These are phyloP conservation scores for Hedya salicella DNA, from an alignment of 2,888 invertebrate genomes.

Conservation along the genomic window DNA sequence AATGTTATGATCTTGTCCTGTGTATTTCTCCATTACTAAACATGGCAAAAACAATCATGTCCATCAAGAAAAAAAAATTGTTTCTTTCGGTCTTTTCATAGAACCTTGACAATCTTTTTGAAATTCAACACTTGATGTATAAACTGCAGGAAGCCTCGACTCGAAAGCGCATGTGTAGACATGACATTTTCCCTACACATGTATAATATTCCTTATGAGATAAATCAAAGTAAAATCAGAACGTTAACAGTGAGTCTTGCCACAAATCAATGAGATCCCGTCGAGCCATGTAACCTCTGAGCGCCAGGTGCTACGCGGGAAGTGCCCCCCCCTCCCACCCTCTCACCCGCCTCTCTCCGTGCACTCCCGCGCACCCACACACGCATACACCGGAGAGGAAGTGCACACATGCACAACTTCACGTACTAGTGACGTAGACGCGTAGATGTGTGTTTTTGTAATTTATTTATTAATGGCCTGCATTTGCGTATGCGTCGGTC, in stretches of 20 bases:
- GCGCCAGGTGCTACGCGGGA: constrained; percentile 84
- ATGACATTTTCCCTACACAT: constrained; percentile 28
- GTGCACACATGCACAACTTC: constrained; percentile 53
- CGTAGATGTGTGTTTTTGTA: constrained; percentile 72
- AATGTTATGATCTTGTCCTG: no score
- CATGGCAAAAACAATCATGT: no score
- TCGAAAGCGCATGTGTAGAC: constrained; percentile 1
- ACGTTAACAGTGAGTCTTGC: constrained; percentile 68
- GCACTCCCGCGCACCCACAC: constrained; percentile 61
- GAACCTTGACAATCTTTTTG: no score
- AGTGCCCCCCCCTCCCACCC: constrained; percentile 59
- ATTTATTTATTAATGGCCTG: constrained; percentile 81
- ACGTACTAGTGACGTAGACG: constrained; percentile 59
- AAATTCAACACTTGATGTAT: constrained; percentile 11
- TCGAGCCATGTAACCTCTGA: constrained; percentile 74
- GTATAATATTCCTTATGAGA: constrained; percentile 30
- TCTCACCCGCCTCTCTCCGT: constrained; percentile 48
- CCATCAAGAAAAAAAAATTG: no score
- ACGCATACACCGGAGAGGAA: constrained; percentile 61
- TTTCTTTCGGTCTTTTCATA: no score
- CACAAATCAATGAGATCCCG: constrained; percentile 80
- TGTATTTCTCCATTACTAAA: no score
- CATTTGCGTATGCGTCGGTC: constrained; percentile 76
- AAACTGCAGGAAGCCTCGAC: constrained; percentile 22
- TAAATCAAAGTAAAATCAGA: constrained; percentile 69